Percentiles rank a stretch among this genome's conserved stretches.
These are phyloP conservation scores for Otolemur garnettii DNA, from an alignment of 2,113 vertebrate species.

Conservation along the genomic window DNA sequence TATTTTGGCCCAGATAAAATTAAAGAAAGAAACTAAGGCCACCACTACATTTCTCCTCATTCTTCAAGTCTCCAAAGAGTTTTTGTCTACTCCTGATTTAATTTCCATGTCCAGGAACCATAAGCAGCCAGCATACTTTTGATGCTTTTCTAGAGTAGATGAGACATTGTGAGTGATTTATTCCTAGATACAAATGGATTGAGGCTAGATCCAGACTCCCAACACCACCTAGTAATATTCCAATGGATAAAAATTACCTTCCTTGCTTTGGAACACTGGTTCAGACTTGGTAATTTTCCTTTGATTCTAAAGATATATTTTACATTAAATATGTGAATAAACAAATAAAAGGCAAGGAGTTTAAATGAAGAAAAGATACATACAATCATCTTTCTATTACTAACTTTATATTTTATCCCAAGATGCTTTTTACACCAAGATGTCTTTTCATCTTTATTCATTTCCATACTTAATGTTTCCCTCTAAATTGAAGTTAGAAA, in stretches of 20 bases:
- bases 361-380: neutral
- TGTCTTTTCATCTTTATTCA: neutral
- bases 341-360: neutral
- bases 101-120: neutral
- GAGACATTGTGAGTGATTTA: neutral
- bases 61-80: neutral
- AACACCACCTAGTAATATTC: neutral
- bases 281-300: constrained; percentile 45
- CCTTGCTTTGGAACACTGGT: constrained; percentile 30
- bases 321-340: constrained; percentile 21
- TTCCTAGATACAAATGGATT: neutral
- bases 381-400: neutral
- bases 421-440: neutral
- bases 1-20: constrained; percentile 31
- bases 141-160: constrained; percentile 13
- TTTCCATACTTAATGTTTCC: constrained; percentile 11
- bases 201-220: neutral
- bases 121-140: neutral
- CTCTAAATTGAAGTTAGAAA: constrained; percentile 40
- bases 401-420: constrained; percentile 24
- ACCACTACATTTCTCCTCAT: neutral
- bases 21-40: neutral
- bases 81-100: neutral
- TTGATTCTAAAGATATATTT: constrained; percentile 42
- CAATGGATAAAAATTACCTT: constrained; percentile 14